phyloP scores from a whole-genome alignment of 2,113 vertebrate genomes.

The Sus scrofa region DNA sequence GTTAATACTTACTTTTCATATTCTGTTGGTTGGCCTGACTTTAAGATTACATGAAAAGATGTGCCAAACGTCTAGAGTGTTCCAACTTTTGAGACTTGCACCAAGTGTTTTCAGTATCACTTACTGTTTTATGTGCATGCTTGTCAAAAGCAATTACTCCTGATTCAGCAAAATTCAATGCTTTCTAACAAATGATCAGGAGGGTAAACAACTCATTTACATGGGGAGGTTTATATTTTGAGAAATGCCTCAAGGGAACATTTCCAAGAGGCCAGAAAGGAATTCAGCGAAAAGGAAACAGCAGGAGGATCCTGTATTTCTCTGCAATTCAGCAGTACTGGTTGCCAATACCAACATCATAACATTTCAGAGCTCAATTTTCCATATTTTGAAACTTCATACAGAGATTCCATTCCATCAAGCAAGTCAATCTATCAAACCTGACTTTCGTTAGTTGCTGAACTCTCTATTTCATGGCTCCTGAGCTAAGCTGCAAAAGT shows the following conservation, averaged over 20 bases:
- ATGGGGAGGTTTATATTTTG: constrained; percentile 80
- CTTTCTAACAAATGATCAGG: constrained; percentile 75
- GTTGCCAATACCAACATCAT: constrained; percentile 88
- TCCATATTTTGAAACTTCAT: constrained; percentile 81
- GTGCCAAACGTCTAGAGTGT: constrained; percentile 63
- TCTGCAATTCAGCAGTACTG: constrained; percentile 86
- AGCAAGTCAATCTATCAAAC: constrained; percentile 81
- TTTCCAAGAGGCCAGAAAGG: constrained; percentile 84
- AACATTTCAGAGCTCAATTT: constrained; percentile 86
- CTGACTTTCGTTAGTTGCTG: constrained; percentile 69
- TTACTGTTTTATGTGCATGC: constrained; percentile 66
- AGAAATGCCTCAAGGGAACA: constrained; percentile 81
- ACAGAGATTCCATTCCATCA: constrained; percentile 83
- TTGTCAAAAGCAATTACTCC: constrained; percentile 77
- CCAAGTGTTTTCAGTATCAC: constrained; percentile 13
- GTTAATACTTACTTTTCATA: constrained; percentile 49
- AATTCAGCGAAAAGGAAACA: constrained; percentile 86
- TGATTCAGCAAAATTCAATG: constrained; percentile 79
- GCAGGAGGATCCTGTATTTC: constrained; percentile 88
- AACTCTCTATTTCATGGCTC: constrained; percentile 80
- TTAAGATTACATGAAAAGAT: constrained; percentile 64
- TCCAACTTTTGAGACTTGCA: constrained; percentile 63
- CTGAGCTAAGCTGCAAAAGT: constrained; percentile 76
- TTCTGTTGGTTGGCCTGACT: constrained; percentile 74
- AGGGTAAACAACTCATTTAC: constrained; percentile 77